Conservation (phyloP, 2,113 vertebrate genomes). For the Noturus placidus region DNA sequence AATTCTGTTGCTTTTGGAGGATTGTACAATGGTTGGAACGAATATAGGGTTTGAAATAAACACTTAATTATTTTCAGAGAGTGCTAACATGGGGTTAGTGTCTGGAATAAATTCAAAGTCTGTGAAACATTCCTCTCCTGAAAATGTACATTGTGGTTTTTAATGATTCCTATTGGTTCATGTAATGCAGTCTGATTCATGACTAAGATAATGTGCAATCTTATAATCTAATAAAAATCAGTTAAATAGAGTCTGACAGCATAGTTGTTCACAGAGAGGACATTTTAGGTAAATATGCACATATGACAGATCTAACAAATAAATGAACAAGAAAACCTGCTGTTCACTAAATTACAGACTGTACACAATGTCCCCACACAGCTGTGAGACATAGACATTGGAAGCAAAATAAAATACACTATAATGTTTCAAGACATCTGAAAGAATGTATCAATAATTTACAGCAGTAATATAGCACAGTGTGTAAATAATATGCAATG, state of each 20-base stretch:
- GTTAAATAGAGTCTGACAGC: not conserved
- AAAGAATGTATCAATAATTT: not conserved
- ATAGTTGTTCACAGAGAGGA: not conserved
- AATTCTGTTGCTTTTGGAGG: not conserved
- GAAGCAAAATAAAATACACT: not conserved
- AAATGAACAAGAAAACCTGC: not conserved
- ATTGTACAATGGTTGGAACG: not conserved
- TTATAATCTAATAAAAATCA: not conserved
- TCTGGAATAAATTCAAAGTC: slow-evolving; percentile 4
- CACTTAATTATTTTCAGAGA: slow-evolving; percentile 13
- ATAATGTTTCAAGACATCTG: not conserved
- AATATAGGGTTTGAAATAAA: not conserved
- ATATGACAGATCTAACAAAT: not conserved
- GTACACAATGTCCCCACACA: not conserved
- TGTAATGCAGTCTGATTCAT: not conserved
- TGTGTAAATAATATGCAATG: not conserved
- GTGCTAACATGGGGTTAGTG: not conserved
- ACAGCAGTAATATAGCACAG: not conserved
- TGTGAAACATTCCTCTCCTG: slow-evolving; percentile 15
- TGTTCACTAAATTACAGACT: not conserved
- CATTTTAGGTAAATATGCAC: not conserved
- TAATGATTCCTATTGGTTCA: not conserved
- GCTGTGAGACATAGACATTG: not conserved
- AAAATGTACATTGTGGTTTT: not conserved
- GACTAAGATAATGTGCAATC: not conserved